phyloP scores from a whole-genome alignment of 2,113 vertebrate species.

The Callochromis pleurospilus region DNA sequence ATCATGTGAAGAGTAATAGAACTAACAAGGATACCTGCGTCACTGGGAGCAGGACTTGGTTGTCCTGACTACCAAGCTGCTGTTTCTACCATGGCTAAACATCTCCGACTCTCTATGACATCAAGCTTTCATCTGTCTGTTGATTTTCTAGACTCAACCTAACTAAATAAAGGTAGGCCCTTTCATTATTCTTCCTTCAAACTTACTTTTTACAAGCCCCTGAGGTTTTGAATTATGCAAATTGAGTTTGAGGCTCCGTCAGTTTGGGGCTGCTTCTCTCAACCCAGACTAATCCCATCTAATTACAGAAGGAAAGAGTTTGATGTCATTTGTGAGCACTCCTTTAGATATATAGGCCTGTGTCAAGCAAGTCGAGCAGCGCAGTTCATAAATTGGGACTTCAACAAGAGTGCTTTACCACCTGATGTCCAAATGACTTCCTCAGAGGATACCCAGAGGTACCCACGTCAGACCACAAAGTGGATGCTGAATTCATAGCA shows the following conservation, averaged over 20 bases:
- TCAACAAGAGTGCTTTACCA: constrained; percentile 2
- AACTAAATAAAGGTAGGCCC: neutral
- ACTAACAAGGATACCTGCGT: neutral
- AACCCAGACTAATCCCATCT: constrained; percentile 53
- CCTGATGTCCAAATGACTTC: constrained; percentile 31
- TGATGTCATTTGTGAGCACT: constrained; percentile 34
- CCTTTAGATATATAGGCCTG: neutral
- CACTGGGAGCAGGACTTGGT: neutral
- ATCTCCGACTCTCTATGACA: neutral
- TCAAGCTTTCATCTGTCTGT: neutral
- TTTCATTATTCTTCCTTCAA: constrained; percentile 12
- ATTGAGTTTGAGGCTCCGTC: constrained; percentile 7
- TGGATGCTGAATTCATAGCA: constrained; percentile 13
- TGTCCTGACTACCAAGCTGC: neutral
- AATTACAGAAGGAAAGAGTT: constrained; percentile 50
- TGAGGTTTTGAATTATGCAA: constrained; percentile 49
- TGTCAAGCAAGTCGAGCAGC: neutral
- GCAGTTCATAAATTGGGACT: neutral
- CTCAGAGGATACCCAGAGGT: constrained; percentile 1
- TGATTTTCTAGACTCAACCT: neutral
- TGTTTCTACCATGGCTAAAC: neutral
- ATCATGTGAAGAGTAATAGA: neutral
- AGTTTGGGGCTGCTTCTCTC: constrained; percentile 32
- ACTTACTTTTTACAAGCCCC: constrained; percentile 25
- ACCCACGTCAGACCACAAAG: neutral